Base-by-base conservation (phyloP, 2,113 vertebrate species). In the Anolis carolinensis region DNA sequence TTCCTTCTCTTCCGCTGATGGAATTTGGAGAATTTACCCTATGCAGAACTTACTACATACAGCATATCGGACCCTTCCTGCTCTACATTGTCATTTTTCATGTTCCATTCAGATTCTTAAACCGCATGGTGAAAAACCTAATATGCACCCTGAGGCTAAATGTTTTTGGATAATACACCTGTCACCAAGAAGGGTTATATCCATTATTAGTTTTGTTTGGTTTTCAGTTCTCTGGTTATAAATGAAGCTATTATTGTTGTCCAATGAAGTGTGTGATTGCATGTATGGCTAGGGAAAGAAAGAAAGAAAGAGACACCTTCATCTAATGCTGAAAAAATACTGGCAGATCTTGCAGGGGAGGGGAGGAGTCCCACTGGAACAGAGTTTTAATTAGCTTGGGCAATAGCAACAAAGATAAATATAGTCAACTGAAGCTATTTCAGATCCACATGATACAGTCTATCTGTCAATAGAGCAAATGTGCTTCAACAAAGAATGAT, bases 71-170 rank as follows among this genome's bases (percentile, higher is more conserved):
- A 34, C 11, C 3, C 20, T 13, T 1, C n/a, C 86, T 65, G 55
- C 23, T 11, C 39, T 75, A 73, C 89, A 91, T 92, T 92, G 87
- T 89, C 91, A 2, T 84, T 93, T 93, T 83, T 80, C 36, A 32
- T 88, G 91, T 77, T 21, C 32, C 70, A 84, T 87, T 13, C 85
- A 73, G 62, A 89, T 93, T 88, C 83, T 83, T 81, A 78, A 88
- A 59, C 73, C 77, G n/a, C 44, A 86, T 83, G 89, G 76, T 86
- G 70, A 79, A 59, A 89, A 91, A 79, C 44, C 77, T 92, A 92
- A 92, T 87, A 82, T 1, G 0, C 82, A 72, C 34, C 30, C 52
- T 84, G 36, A 59, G 68, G 50, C 78, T 82, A 0, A 0, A 79
- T 67, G 65, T 27, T 86, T 82, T 65, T 85, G 27, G 73, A 85